Evolutionary conservation across 1,140 invertebrate genomes (phyloP), one percentile per base, ranked within the genome.

Genomic region (Luehdorfia chinensis): DNA sequence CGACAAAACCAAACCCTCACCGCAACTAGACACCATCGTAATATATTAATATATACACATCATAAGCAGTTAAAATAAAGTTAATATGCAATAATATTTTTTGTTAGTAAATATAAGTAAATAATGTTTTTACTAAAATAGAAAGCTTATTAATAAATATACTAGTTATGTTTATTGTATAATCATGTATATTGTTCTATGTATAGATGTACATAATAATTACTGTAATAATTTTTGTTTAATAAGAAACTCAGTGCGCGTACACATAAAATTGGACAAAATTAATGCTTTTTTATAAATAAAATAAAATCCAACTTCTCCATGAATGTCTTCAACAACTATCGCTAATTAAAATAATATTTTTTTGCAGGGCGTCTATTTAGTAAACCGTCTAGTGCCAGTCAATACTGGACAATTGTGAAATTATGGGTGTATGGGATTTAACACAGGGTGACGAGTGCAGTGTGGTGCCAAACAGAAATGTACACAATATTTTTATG

Each of bases 1-100:
- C 16, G 95, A 95, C 72, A 95, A 92, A 66, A 96, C 90, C 69
- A 94, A 93, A 77, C 96, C 96, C 87, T 96, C 94, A 50, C 95
- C 95, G 88, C 96, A 97, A 86, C 96, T 97, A 75, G 63, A 74
- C 71, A 81, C 66, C 70, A 80, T 72, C 73, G 45, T 58, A 74
- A 75, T 69, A 69, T 71, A 37, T 64, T 66, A 65, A 61, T 25
- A 66, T 62, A 75, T 64, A 75, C 56, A 61, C 41, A 59, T 39
- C 8, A 57, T 52, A 64, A 50, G 62, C 44, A 60, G 46, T 51
- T 39, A 32, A 43, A 43, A 54, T 43, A 21, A 47, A 21, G 47
- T 14, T 54, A 62, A 12, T 54, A 32, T 25, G n/a, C n/a, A 45
- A 39, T 21, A 33, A 15, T 43, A 56, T 34, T 12, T 50, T 33